These are phyloP conservation scores for Pollenia griseotomentosa DNA, from an alignment of 2,888 invertebrate genomes.

Conservation along the genomic window DNA sequence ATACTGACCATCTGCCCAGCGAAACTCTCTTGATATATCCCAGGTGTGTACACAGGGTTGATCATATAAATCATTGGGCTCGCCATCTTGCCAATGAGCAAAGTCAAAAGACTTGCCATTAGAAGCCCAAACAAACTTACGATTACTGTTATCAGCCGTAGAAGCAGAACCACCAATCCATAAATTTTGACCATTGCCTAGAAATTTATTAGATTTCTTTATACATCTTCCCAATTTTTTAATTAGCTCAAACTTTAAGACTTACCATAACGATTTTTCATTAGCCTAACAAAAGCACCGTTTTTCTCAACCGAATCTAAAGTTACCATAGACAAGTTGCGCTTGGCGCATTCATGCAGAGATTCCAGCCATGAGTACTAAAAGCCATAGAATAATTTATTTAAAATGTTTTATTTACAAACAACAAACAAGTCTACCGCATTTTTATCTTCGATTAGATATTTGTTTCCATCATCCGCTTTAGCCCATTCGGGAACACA, in stretches of 20 bases:
- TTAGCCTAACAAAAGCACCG: constrained; percentile 50
- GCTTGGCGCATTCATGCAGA: constrained; percentile 50
- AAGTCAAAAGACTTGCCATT: constrained; percentile 58
- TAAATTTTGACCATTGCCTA: constrained; percentile 51
- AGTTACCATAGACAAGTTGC: constrained; percentile 51
- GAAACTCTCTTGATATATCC: constrained; percentile 57
- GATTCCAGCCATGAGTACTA: constrained; percentile 62
- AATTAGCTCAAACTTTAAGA: not conserved
- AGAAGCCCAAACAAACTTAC: constrained; percentile 60
- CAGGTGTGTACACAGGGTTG: constrained; percentile 63
- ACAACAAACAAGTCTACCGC: constrained; percentile 35
- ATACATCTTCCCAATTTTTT: not conserved
- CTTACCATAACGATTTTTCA: constrained; percentile 60
- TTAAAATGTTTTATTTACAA: not conserved
- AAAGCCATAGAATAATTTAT: not conserved
- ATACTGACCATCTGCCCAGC: constrained; percentile 64
- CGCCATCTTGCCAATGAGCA: constrained; percentile 60
- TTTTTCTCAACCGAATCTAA: constrained; percentile 60
- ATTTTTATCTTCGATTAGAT: constrained; percentile 59
- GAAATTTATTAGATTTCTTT: not conserved
- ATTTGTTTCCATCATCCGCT: constrained; percentile 45
- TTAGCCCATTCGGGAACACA: constrained; percentile 53
- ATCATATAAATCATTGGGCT: constrained; percentile 55
- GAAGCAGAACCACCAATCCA: constrained; percentile 62
- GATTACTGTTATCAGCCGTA: constrained; percentile 38